phyloP scores from a whole-genome alignment of 1,140 invertebrate species.

The Drosophila yakuba region DNA sequence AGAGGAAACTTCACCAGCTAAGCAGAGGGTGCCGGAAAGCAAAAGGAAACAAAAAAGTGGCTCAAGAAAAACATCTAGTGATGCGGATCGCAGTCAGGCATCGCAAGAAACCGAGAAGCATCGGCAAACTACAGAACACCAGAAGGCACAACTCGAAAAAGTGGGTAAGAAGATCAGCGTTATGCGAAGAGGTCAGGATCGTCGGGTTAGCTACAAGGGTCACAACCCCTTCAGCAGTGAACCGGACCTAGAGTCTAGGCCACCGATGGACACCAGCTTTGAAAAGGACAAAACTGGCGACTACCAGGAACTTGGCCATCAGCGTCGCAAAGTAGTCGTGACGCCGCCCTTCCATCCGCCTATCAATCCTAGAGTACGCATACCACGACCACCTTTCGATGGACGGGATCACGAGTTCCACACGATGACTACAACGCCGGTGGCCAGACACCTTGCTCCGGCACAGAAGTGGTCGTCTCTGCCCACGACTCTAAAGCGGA shows the following conservation, averaged over 20 bases:
- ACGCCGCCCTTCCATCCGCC: constrained; percentile 54
- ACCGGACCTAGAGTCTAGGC: neutral
- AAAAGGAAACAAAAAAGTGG: neutral
- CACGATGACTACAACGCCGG: constrained; percentile 22
- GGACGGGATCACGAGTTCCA: constrained; percentile 64
- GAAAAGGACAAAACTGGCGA: neutral
- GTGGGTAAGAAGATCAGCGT: neutral
- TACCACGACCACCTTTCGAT: constrained; percentile 66
- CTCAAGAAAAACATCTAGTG: neutral
- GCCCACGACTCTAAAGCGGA: neutral
- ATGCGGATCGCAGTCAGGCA: no score
- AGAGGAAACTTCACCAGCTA: neutral
- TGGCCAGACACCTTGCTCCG: constrained; percentile 10
- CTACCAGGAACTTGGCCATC: neutral
- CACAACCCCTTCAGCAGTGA: constrained; percentile 16
- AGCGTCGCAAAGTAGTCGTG: constrained; percentile 17
- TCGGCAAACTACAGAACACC: neutral
- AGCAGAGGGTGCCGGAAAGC: no score
- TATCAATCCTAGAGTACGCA: constrained; percentile 60
- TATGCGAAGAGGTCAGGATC: constrained; percentile 9
- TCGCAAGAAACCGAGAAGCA: neutral
- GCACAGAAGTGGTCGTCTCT: neutral
- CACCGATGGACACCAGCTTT: constrained; percentile 7
- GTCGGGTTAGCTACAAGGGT: constrained; percentile 18
- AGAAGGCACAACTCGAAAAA: neutral